Base-by-base conservation (phyloP, 2,113 vertebrate genomes). In the Nesogale talazaci region DNA sequence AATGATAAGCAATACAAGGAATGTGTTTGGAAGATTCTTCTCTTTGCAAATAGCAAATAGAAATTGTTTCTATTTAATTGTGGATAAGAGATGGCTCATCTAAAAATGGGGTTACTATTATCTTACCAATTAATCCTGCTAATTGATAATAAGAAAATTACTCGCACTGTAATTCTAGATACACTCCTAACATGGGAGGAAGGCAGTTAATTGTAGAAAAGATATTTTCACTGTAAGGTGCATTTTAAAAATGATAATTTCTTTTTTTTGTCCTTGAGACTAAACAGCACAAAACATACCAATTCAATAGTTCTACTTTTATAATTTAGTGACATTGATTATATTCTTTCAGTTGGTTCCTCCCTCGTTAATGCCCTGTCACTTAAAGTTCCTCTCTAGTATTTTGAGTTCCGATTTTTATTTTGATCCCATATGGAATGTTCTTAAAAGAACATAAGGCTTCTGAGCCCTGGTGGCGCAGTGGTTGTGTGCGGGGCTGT, bases 31-130 rank as follows among this genome's bases (percentile, higher is more conserved):
- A 96, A 93, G 1, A 80, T 7, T 1, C 0, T 93, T 94, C 94
- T 83, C 2, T 95, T 95, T 94, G 82, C 80, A 95, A 92, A 92
- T 65, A 75, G 36, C 89, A 90, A 94, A 79, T 72, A 82, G 95
- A 94, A 40, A 38, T 9, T 92, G 12, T 75, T 96, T 46, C 69
- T 79, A 27, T 93, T 91, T 69, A 94, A 89, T 84, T 3, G 25
- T 94, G n/a, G 34, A 16, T 3, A 75, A 72, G 29, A 29, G 88
- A 61, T 88, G 94, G 76, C 25, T 85, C 82, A 82, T 80, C 74
- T 93, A 83, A 67, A 61, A 20, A 57, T 29, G 25, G 34, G 3
- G 17, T 88, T 91, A 93, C 92, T 91, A 69, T 88, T 79, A 52
- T 52, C 84, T 86, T 79, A 65, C 83, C 36, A 36, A 82, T 91